Base-by-base conservation (phyloP, 23 tunicate species). In the Trididemnum miniatum region DNA sequence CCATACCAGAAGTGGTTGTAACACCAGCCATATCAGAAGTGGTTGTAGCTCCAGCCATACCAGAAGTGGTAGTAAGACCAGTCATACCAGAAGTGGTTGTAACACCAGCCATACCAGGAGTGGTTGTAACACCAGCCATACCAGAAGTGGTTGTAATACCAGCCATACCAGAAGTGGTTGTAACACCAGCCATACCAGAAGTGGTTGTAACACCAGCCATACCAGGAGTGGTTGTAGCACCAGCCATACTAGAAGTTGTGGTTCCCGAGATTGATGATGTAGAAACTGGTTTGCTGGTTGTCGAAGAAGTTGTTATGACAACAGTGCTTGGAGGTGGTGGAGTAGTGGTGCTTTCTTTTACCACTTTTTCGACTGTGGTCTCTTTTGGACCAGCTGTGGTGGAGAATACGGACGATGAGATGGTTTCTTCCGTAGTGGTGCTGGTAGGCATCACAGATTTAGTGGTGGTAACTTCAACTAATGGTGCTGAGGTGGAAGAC, bases 361-460 rank as follows among this genome's bases (percentile, higher is more conserved):
- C 86, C 0, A 74, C 64, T 74, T 81, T 71, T 26, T 71, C 82
- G 2, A 82, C 79, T 12, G 95, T 78, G 62, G 82, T 50, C 54
- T 38, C 71, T 7, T 59, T 23, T 23, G 86, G 50, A 37, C 71
- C 7, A 25, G 31, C 57, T 1, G 72, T 15, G 7, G 63, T 31
- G 34, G 76, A 2, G 1, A 15, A 49, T 50, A 18, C 25, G 2
- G 66, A 18, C 0, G 77, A 35, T 29, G 80, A 77, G 12, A 67
- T 82, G 71, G 85, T 89, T 71, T 59, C 85, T 71, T 71, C 88
- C n/a, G 52, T 65, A 40, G 69, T 87, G 0, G 95, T 84, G 1
- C 85, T 89, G 29, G 80, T 71, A 34, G 95, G 95, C 28, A 77
- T 32, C 3, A 59, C 18, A 24, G 44, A 33, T 44, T 35, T 84